A percentile compares a stretch with the other conserved stretches of the same genome.
These are phyloP conservation scores for Melanargia galathea DNA, from an alignment of 2,888 invertebrate species.

Conservation along the genomic window DNA sequence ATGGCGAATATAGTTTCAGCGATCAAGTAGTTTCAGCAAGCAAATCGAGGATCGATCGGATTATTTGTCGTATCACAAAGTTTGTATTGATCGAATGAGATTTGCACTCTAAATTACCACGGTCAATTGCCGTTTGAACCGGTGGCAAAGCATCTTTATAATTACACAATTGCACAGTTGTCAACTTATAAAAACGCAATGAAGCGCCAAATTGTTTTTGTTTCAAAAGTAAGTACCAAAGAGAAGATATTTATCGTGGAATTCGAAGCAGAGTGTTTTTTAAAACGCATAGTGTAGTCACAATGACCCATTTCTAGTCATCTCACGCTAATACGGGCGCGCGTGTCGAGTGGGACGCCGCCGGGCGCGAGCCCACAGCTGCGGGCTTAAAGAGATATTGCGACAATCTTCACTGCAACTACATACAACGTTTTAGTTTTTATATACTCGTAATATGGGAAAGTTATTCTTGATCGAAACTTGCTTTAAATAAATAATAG, in stretches of 20 bases:
- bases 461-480: background rate
- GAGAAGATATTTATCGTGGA: background rate
- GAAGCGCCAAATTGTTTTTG: background rate
- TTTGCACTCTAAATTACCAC: too few relatives aligned
- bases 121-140: too few relatives aligned
- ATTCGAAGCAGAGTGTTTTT: slow-evolving; percentile 8
- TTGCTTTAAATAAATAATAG: too few relatives aligned
- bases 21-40: too few relatives aligned
- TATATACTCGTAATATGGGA: background rate
- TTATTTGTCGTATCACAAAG: too few relatives aligned
- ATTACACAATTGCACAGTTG: too few relatives aligned
- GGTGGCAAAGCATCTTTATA: too few relatives aligned
- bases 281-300: slow-evolving; percentile 2
- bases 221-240: background rate
- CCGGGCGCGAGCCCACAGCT: slow-evolving; percentile 6
- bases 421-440: background rate
- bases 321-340: slow-evolving; percentile 19
- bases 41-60: too few relatives aligned
- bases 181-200: background rate
- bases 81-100: too few relatives aligned
- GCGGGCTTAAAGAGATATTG: slow-evolving; percentile 6
- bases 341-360: slow-evolving; percentile 15
- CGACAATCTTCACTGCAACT: background rate
- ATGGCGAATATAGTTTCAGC: too few relatives aligned
- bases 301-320: slow-evolving; percentile 17